These are phyloP conservation scores for Enteromius radiatus DNA, from an alignment of 2,797 vertebrate genomes.

Conservation along the genomic window DNA sequence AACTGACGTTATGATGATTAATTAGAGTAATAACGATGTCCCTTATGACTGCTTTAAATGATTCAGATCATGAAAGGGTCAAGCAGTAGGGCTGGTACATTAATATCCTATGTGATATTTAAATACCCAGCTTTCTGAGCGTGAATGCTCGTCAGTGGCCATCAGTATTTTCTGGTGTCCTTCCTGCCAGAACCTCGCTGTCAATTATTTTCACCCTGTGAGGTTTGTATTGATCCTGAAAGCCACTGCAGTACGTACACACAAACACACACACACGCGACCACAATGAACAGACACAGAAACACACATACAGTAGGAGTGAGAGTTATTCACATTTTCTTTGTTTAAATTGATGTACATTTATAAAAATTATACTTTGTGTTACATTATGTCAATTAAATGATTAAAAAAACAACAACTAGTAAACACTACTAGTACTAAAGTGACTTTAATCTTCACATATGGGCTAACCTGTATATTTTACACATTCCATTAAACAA, in stretches of 20 bases:
- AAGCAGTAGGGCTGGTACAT: background rate
- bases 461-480: background rate
- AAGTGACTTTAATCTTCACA: background rate
- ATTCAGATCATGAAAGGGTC: slow-evolving; percentile 1
- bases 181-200: slow-evolving; percentile 24
- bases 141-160: background rate
- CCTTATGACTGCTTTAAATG: background rate
- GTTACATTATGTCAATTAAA: background rate
- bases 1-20: background rate
- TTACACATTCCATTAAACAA: background rate
- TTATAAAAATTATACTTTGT: background rate
- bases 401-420: background rate
- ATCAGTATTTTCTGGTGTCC: slow-evolving; percentile 4
- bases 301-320: too few species aligned
- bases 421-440: too few species aligned
- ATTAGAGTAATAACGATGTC: background rate
- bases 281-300: background rate
- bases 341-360: background rate
- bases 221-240: slow-evolving; percentile 37
- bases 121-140: background rate
- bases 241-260: slow-evolving; percentile 22
- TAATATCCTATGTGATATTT: slow-evolving; percentile 10
- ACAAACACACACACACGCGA: background rate
- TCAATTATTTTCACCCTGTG: slow-evolving; percentile 31
- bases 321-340: background rate